Base-by-base conservation (phyloP, 2,888 invertebrate genomes). In the Catocala fraxini region DNA sequence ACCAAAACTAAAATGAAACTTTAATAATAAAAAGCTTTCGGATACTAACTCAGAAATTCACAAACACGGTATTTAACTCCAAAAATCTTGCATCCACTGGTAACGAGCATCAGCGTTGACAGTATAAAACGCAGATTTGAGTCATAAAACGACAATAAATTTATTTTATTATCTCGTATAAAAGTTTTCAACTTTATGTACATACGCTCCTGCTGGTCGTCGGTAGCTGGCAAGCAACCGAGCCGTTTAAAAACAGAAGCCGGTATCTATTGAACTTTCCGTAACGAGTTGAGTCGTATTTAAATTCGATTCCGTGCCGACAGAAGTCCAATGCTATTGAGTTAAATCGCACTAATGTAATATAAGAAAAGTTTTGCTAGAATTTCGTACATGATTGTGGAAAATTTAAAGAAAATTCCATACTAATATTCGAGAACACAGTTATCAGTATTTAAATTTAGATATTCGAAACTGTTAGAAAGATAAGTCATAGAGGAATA, bases 91-190 rank as follows among this genome's bases (percentile, higher is more conserved):
- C 51, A 42, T 48, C 25, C 13, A 6, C 51, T 47, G 12, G 53
- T 48, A 58, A 60, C 61, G 45, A 56, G 11, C 3, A 9, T 48
- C 33, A 33, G n/a, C 48, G 46, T 46, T 56, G 71, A 65, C 55
- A 60, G n/a, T 63, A 78, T 73, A 74, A 79, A 75, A 70, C 72
- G 63, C 69, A 74, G 73, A 81, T 78, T 78, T 67, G 34, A 53
- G 70, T 75, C 73, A 68, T 74, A 78, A 77, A 80, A 78, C 65
- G 71, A 78, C 75, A 63, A 72, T 81, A 78, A 75, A 78, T 68
- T 70, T 67, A 65, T 68, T 74, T 81, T 79, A 81, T 77, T 73
- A 63, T 73, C 66, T 63, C 74, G 60, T 62, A 66, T 68, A 70
- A 75, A 80, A 80, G 60, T 77, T 80, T 77, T 59, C 65, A 73